Evolutionary conservation across 2,888 invertebrate species (phyloP).

Genomic region (Pardosa pseudoannulata): DNA sequence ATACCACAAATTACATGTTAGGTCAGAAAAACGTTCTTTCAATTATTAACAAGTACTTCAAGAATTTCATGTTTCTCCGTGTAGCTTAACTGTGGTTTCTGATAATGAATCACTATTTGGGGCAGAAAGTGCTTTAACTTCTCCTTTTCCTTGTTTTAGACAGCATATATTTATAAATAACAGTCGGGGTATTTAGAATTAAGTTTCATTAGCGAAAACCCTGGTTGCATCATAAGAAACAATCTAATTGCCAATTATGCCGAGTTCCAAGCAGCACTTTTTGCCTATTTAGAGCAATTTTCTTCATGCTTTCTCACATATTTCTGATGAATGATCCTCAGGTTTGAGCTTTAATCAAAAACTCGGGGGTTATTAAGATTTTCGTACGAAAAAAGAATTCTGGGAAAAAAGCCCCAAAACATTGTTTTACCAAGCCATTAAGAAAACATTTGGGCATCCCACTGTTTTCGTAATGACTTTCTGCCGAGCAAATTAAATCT

Average conservation of each 20-base stretch:
- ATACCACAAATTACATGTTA: too few relatives aligned
- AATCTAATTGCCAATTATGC: background rate
- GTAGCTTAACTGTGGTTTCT: too few relatives aligned
- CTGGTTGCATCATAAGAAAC: background rate
- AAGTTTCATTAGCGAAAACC: background rate
- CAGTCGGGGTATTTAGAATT: background rate
- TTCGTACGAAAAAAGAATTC: conserved; percentile 1
- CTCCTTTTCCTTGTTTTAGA: background rate
- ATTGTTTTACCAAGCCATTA: conserved; percentile 53
- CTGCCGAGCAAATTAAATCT: conserved; percentile 70
- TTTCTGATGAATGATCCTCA: conserved; percentile 41
- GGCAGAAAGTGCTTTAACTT: background rate
- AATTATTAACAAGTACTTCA: too few relatives aligned
- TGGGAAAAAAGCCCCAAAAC: conserved; percentile 33
- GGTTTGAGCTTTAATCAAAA: conserved; percentile 37
- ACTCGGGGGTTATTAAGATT: conserved; percentile 49
- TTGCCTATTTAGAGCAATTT: background rate
- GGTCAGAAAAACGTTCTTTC: too few relatives aligned
- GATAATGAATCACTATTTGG: background rate
- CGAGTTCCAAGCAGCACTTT: background rate
- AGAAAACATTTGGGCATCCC: conserved; percentile 64
- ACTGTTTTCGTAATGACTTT: conserved; percentile 67
- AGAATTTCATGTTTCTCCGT: too few relatives aligned
- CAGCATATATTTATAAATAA: background rate
- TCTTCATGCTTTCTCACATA: conserved; percentile 3